A percentile compares a stretch with the other conserved stretches of the same genome.
Conservation (phyloP, 2,888 invertebrate genomes). For the Lochmaea capreae region DNA sequence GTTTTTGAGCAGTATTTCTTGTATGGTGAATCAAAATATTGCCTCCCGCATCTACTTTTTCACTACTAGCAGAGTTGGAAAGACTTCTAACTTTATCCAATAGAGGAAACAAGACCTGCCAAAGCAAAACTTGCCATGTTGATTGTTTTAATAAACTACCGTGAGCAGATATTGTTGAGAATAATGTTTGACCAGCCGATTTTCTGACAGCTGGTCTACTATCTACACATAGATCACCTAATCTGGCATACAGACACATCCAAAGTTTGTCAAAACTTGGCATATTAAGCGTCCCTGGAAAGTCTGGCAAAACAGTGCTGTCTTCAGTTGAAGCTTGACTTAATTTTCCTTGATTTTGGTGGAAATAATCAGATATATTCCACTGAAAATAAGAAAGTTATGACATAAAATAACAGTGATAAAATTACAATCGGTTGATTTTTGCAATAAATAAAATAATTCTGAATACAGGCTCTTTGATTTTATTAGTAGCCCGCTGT, state of each 20-base stretch:
- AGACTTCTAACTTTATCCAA: conserved; percentile 89
- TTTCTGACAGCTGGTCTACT: conserved; percentile 95
- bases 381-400: conserved; percentile 73
- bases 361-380: conserved; percentile 98
- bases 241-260: conserved; percentile 93
- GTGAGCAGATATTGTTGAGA: conserved; percentile 97
- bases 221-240: conserved; percentile 95
- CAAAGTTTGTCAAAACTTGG: conserved; percentile 93
- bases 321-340: conserved; percentile 80
- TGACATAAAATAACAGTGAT: too few relatives aligned
- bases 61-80: conserved; percentile 77
- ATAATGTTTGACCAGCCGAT: conserved; percentile 96
- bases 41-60: conserved; percentile 88
- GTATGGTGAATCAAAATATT: conserved; percentile 98
- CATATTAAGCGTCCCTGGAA: conserved; percentile 85
- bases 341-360: conserved; percentile 91
- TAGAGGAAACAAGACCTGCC: conserved; percentile 96
- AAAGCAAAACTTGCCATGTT: conserved; percentile 94
- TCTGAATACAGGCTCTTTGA: too few relatives aligned
- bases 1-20: conserved; percentile 97
- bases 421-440: too few relatives aligned
- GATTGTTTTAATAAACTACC: conserved; percentile 86
- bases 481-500: too few relatives aligned
- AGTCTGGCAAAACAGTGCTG: conserved; percentile 82
- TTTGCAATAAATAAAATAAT: too few relatives aligned